Evolutionary conservation across 92 coral and sea anemone genomes (phyloP).

Genomic region (Metridium senile): DNA sequence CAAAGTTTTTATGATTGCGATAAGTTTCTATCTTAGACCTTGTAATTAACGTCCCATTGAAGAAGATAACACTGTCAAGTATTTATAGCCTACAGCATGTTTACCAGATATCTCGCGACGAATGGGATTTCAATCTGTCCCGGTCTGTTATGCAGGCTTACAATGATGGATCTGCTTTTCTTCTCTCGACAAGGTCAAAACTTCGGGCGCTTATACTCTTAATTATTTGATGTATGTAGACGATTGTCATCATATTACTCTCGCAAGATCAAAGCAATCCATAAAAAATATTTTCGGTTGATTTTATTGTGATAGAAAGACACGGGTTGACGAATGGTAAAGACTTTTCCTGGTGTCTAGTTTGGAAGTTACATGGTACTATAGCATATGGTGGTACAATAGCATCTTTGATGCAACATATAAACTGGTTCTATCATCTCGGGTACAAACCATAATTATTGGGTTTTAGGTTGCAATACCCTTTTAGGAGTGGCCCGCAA

Average conservation of each 20-base stretch:
- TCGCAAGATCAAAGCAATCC: slow-evolving; percentile 1
- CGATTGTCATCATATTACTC: slow-evolving; percentile 7
- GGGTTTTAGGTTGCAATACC: slow-evolving; percentile 23
- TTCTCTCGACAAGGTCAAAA: slow-evolving; percentile 15
- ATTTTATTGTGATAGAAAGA: neutral
- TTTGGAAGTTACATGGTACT: too few relatives aligned
- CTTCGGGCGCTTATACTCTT: slow-evolving; percentile 1
- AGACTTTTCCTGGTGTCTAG: too few relatives aligned
- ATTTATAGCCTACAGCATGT: neutral
- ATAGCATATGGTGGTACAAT: too few relatives aligned
- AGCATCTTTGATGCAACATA: too few relatives aligned
- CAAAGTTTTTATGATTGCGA: too few relatives aligned
- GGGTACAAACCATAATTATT: neutral
- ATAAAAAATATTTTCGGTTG: neutral
- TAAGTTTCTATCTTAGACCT: too few relatives aligned
- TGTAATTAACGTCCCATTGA: neutral
- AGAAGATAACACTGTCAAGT: neutral
- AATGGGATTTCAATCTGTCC: too few relatives aligned
- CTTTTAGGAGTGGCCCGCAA: slow-evolving; percentile 6
- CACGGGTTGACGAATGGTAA: neutral
- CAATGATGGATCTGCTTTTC: slow-evolving; percentile 12
- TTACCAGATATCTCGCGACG: neutral
- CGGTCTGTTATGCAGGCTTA: too few relatives aligned
- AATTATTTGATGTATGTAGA: slow-evolving; percentile 22
- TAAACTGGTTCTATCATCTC: too few relatives aligned